Evolutionary conservation across 2,797 vertebrate genomes (phyloP).

Genomic region (Gouania willdenowi): DNA sequence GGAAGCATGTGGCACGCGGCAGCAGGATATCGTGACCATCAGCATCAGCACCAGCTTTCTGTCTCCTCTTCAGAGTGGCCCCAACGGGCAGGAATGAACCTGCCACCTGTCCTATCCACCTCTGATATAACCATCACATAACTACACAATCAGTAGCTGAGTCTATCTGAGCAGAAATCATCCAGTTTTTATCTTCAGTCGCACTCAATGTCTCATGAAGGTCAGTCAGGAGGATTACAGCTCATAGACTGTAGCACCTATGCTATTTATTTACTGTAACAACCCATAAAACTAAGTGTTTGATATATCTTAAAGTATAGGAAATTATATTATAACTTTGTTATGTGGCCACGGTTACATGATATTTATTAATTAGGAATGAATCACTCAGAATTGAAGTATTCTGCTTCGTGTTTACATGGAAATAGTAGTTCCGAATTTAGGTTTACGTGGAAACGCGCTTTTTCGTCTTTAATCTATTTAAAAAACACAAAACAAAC

Average conservation of each 20-base stretch:
- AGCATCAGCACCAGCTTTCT: background rate
- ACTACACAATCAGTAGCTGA: background rate
- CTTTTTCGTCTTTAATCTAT: too few relatives aligned
- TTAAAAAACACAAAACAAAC: too few relatives aligned
- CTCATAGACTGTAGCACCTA: background rate
- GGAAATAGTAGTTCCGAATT: too few relatives aligned
- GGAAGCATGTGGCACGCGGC: background rate
- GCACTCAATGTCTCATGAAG: conserved; percentile 30
- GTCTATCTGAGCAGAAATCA: background rate
- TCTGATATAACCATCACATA: background rate
- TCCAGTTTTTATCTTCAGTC: background rate
- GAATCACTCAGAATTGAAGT: too few relatives aligned
- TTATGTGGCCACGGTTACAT: too few relatives aligned
- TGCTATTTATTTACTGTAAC: too few relatives aligned
- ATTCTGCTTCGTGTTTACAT: too few relatives aligned
- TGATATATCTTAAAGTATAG: too few relatives aligned
- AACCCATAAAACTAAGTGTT: too few relatives aligned
- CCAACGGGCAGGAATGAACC: background rate
- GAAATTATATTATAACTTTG: too few relatives aligned
- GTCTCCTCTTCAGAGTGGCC: background rate
- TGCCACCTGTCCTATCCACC: background rate
- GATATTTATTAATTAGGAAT: too few relatives aligned
- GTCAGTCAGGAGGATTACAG: conserved; percentile 18
- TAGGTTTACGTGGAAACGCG: too few relatives aligned
- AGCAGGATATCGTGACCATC: conserved; percentile 16